Evolutionary conservation across 2,113 vertebrate genomes (phyloP), one percentile per base, ranked within the genome.

Genomic region (Pedionomus torquatus): DNA sequence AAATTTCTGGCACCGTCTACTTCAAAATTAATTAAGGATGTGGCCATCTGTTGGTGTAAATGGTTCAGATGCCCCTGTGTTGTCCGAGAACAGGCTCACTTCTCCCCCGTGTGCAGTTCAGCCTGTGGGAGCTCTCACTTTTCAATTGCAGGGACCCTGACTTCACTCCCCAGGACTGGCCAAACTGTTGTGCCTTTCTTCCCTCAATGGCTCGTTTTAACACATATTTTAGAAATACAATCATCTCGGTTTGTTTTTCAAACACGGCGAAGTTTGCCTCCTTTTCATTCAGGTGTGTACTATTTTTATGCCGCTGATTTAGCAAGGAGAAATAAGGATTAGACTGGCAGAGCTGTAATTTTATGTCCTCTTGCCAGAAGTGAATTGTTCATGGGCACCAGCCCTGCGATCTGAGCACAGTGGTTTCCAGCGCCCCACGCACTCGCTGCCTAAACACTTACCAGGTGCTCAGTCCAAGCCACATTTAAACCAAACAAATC

Each of bases 61-160:
- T 1, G 3, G 28, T 37, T 74, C 26, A 49, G 31, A 25, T 35
- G 25, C 10, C 25, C 79, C 46, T 41, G 21, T 25, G 9, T 43
- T 72, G 33, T 28, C 41, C 26, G 44, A 63, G 69, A 70, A 9
- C 14, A 71, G 41, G 48, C 8, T 49, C 9, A 37, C 13, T 87
- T 78, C 54, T 52, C 23, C 33, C 7, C 15, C 10, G 10, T 60
- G 20, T 7, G 9, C 5, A 57, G 18, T 64, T 69, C 71, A 82
- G 26, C 11, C 24, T 24, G 14, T 0, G 11, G 12, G 13, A 9
- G 7, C 4, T 37, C 37, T 49, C 1, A 1, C 4, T 28, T 78
- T 83, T 61, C 33, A 28, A 6, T 41, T 46, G 26, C 39, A 74
- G 55, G 25, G 17, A 61, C 23, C 7, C 39, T 17, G 23, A 9